phyloP scores from a whole-genome alignment of 2,113 vertebrate species.

The Semnornis frantzii region DNA sequence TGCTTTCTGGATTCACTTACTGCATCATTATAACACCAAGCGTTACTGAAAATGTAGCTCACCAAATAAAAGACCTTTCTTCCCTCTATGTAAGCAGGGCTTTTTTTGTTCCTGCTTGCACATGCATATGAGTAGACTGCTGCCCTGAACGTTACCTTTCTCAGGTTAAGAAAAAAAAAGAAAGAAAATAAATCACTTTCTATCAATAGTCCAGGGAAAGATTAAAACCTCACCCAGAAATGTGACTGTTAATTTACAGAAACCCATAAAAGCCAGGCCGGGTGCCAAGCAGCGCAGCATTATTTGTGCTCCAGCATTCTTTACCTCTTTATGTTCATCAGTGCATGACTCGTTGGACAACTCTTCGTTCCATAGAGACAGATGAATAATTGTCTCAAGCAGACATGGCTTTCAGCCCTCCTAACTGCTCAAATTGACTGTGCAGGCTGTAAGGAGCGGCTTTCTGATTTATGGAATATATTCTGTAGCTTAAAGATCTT shows the following conservation, averaged over 20 bases:
- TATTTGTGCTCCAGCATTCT: constrained; percentile 59
- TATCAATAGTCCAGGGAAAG: constrained; percentile 45
- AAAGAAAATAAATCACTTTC: constrained; percentile 62
- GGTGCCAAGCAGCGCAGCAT: constrained; percentile 43
- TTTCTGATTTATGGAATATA: background rate
- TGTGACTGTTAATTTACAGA: constrained; percentile 58
- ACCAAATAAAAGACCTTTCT: constrained; percentile 25
- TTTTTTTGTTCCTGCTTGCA: constrained; percentile 15
- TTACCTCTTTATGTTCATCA: constrained; percentile 55
- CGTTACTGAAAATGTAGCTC: constrained; percentile 1
- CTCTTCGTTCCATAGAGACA: constrained; percentile 43
- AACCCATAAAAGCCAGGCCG: constrained; percentile 62
- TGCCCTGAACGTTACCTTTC: constrained; percentile 6
- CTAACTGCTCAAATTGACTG: constrained; percentile 12
- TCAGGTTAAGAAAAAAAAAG: constrained; percentile 54
- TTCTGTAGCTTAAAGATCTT: background rate
- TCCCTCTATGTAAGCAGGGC: background rate
- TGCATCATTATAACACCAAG: background rate
- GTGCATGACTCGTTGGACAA: constrained; percentile 63
- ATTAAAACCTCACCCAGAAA: constrained; percentile 65
- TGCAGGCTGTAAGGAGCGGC: background rate
- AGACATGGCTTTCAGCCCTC: constrained; percentile 16
- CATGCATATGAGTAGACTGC: background rate
- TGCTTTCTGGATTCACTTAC: constrained; percentile 32
- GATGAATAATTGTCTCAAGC: constrained; percentile 62